These are phyloP conservation scores for Spatulosminthurus flaviceps DNA, from an alignment of 2,888 invertebrate species.

Conservation along the genomic window DNA sequence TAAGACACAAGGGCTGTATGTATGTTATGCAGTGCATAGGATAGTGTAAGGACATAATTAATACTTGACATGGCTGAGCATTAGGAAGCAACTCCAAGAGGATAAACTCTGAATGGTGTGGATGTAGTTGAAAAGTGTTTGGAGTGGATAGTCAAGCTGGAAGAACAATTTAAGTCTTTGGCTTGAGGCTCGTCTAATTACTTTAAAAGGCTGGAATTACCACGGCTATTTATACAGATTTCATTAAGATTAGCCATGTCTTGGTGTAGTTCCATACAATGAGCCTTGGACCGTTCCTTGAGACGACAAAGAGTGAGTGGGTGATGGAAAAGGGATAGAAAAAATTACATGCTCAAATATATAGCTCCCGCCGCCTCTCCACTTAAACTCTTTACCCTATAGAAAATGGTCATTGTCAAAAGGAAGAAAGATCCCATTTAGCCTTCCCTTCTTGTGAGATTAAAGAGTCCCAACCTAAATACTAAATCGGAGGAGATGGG, in stretches of 20 bases:
- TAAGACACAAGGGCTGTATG: too few species aligned
- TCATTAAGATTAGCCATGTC: slow-evolving; percentile 3
- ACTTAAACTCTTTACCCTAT: neutral
- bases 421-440: neutral
- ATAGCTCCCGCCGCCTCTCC: neutral
- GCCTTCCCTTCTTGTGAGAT: neutral
- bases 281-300: neutral
- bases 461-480: neutral
- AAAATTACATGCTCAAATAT: neutral
- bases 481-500: neutral
- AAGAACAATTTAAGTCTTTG: neutral
- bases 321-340: neutral
- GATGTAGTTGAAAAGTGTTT: too few species aligned
- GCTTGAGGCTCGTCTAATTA: slow-evolving; percentile 19
- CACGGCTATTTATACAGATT: slow-evolving; percentile 4
- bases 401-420: slow-evolving; percentile 15
- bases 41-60: neutral
- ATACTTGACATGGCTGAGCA: neutral
- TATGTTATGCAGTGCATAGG: too few species aligned
- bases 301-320: neutral
- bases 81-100: neutral
- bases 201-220: slow-evolving; percentile 27
- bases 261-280: neutral
- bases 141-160: neutral
- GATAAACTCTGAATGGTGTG: neutral